These are phyloP conservation scores for Globia sparganii DNA, from an alignment of 2,888 invertebrate species.

Conservation along the genomic window DNA sequence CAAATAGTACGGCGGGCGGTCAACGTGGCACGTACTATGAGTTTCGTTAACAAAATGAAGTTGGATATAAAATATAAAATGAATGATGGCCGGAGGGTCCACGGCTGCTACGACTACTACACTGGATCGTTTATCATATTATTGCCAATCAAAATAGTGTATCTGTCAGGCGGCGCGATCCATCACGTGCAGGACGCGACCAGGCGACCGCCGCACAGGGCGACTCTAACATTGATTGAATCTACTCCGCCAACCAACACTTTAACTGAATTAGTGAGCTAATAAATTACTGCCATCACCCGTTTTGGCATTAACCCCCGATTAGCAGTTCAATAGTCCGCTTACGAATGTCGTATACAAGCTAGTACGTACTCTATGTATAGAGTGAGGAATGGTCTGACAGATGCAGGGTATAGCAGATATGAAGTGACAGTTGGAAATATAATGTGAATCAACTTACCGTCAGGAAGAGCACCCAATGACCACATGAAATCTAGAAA, in stretches of 20 bases:
- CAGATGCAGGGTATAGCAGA: conserved; percentile 77
- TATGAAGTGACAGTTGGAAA: conserved; percentile 81
- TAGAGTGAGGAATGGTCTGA: conserved; percentile 75
- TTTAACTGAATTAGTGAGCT: conserved; percentile 78
- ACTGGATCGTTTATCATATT: conserved; percentile 88
- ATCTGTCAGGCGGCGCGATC: conserved; percentile 88
- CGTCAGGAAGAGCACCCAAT: conserved; percentile 99
- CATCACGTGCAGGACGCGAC: conserved; percentile 81
- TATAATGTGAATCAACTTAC: conserved; percentile 92
- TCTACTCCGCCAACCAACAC: conserved; percentile 76
- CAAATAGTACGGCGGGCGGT: conserved; percentile 57
- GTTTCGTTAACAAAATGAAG: conserved; percentile 78
- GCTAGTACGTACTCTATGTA: conserved; percentile 51
- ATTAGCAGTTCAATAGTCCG: conserved; percentile 74
- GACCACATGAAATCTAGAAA: conserved; percentile 99
- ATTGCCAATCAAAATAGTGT: conserved; percentile 91
- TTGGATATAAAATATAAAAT: conserved; percentile 82
- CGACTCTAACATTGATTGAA: conserved; percentile 77
- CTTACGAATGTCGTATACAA: conserved; percentile 58
- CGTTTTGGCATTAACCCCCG: conserved; percentile 75
- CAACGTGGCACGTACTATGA: conserved; percentile 68
- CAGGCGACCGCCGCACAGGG: conserved; percentile 58
- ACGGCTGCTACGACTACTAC: conserved; percentile 86
- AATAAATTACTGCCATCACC: conserved; percentile 77
- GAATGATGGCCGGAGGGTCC: conserved; percentile 84